phyloP scores from a whole-genome alignment of 2,888 invertebrate genomes.

The Cryptocheilus praepositus region DNA sequence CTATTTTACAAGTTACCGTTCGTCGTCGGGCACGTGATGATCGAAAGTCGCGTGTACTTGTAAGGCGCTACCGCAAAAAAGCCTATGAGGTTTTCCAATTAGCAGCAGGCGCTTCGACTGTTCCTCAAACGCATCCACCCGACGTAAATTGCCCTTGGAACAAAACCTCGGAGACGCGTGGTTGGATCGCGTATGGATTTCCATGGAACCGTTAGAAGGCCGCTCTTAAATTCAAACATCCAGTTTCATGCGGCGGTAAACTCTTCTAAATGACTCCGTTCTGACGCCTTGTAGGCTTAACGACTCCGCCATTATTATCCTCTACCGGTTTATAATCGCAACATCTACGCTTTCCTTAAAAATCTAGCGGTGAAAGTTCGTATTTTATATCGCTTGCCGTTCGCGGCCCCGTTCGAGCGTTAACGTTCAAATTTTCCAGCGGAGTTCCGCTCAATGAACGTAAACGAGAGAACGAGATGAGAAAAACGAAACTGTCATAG shows the following conservation, averaged over 20 bases:
- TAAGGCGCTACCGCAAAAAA: neutral
- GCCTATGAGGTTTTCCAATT: slow-evolving; percentile 23
- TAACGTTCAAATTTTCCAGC: no score
- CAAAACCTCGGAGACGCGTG: neutral
- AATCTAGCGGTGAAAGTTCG: no score
- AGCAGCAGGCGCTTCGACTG: slow-evolving; percentile 1
- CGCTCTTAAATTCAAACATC: slow-evolving; percentile 8
- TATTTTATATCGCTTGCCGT: no score
- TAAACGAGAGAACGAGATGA: no score
- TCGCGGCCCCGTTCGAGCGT: no score
- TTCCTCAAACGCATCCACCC: slow-evolving; percentile 13
- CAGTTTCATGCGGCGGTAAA: slow-evolving; percentile 16
- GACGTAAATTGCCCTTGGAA: slow-evolving; percentile 16
- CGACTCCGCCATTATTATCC: slow-evolving; percentile 1
- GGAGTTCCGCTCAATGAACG: no score
- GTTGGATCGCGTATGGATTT: neutral
- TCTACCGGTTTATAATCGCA: slow-evolving; percentile 10
- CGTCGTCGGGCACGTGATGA: no score
- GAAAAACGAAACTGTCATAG: no score
- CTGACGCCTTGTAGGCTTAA: slow-evolving; percentile 7
- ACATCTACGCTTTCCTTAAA: neutral
- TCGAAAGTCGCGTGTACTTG: slow-evolving; percentile 10
- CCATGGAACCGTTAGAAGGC: neutral
- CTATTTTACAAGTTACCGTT: no score
- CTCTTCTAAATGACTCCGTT: slow-evolving; percentile 15